These are phyloP conservation scores for Stenchaetothrips biformis DNA, from an alignment of 2,888 invertebrate genomes.

Conservation along the genomic window DNA sequence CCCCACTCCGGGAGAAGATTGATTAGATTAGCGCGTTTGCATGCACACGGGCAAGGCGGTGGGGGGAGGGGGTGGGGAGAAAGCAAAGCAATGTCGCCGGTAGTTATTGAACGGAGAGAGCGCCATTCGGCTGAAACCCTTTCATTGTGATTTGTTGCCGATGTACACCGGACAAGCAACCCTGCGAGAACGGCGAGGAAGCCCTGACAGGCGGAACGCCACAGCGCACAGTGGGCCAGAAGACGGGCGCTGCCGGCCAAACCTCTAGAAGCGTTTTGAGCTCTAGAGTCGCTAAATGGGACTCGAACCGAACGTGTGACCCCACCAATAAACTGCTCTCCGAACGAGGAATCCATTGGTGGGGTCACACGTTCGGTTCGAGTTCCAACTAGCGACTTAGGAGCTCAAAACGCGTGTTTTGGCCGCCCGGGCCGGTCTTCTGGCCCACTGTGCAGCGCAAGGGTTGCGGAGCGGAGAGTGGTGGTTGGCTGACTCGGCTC, in stretches of 20 bases:
- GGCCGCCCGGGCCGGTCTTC: not conserved
- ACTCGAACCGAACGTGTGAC: no score
- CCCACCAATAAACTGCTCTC: no score
- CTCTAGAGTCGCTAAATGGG: no score
- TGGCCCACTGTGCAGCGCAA: no score
- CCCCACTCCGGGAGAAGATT: conserved; percentile 18
- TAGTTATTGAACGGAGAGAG: conserved; percentile 6
- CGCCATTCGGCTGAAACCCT: not conserved
- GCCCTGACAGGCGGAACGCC: not conserved
- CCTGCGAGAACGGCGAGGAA: not conserved
- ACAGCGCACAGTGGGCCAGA: not conserved
- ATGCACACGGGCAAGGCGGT: not conserved
- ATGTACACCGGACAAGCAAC: not conserved
- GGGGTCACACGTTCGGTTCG: no score
- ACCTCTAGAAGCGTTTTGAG: no score
- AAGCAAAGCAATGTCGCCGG: conserved; percentile 35
- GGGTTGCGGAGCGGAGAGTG: no score
- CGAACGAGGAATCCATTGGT: no score
- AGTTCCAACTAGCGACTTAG: no score
- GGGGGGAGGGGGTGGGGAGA: conserved; percentile 36
- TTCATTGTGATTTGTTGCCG: not conserved
- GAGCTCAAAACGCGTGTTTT: no score
- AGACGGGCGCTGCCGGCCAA: no score
- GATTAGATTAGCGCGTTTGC: conserved; percentile 19
- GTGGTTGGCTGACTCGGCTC: no score